phyloP scores from a whole-genome alignment of 2,113 vertebrate species.

The Vulpes ferrilata region DNA sequence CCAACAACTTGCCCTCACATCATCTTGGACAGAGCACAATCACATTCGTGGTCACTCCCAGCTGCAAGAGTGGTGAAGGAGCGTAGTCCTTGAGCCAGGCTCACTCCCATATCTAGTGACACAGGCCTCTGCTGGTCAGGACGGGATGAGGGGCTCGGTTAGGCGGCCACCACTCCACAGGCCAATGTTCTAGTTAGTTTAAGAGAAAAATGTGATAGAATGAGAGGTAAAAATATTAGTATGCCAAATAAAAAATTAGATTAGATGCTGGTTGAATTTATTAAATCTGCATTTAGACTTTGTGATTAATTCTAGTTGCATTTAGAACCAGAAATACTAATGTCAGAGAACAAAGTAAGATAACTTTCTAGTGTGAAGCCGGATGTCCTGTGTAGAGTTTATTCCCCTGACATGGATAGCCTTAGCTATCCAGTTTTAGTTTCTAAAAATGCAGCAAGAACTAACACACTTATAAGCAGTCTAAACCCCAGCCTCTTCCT shows the following conservation, averaged over 20 bases:
- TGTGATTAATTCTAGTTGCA: neutral
- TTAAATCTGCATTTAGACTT: neutral
- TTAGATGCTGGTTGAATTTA: neutral
- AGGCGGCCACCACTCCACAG: neutral
- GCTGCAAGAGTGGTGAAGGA: neutral
- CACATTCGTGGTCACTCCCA: neutral
- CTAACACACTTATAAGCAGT: neutral
- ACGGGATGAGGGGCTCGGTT: neutral
- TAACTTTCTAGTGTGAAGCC: neutral
- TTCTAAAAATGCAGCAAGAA: conserved; percentile 3
- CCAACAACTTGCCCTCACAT: neutral
- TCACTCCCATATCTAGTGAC: neutral
- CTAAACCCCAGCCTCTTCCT: neutral
- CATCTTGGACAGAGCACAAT: neutral
- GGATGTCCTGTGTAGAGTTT: neutral
- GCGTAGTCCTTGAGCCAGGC: too few relatives aligned
- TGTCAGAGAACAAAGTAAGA: neutral
- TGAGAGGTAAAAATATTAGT: neutral
- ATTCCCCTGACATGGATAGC: neutral
- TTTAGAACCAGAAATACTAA: neutral
- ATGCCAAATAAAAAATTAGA: neutral
- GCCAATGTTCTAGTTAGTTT: neutral
- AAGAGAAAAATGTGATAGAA: neutral
- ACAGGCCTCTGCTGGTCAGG: neutral
- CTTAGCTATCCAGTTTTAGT: neutral